Conservation (phyloP, 2,113 vertebrate species). For the Pelobates fuscus region DNA sequence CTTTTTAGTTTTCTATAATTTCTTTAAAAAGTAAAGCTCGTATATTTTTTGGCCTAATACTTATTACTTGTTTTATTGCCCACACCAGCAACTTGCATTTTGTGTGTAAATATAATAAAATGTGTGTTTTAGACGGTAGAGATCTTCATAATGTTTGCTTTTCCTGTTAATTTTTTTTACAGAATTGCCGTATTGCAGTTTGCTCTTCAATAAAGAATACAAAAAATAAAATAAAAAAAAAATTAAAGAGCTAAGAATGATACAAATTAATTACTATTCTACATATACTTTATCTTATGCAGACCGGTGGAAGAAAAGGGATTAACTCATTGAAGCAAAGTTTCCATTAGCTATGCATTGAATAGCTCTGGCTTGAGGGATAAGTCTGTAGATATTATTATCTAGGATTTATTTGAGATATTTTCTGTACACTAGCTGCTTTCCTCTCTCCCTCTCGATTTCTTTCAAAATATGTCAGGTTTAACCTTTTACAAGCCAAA, state of each 20-base stretch:
- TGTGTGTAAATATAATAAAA: too few relatives aligned
- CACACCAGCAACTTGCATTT: too few relatives aligned
- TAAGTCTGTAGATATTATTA: not conserved
- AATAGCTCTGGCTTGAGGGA: not conserved
- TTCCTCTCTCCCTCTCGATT: not conserved
- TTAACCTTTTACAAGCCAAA: not conserved
- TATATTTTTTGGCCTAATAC: too few relatives aligned
- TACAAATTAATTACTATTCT: not conserved
- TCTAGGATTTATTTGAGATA: not conserved
- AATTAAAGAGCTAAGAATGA: not conserved
- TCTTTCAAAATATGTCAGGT: too few relatives aligned
- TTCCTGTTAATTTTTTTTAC: too few relatives aligned
- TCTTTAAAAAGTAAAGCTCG: too few relatives aligned
- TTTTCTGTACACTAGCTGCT: not conserved
- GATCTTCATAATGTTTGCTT: too few relatives aligned
- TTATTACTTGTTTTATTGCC: too few relatives aligned
- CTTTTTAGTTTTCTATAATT: too few relatives aligned
- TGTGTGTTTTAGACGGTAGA: too few relatives aligned
- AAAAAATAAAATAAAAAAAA: not conserved
- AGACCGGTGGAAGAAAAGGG: not conserved
- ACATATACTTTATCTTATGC: not conserved
- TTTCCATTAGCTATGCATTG: conserved; percentile 2
- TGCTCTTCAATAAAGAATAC: not conserved
- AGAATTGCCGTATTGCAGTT: too few relatives aligned
- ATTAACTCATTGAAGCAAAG: conserved; percentile 2